Conservation (phyloP, 1,140 invertebrate species). For the Acromyrmex charruanus region DNA sequence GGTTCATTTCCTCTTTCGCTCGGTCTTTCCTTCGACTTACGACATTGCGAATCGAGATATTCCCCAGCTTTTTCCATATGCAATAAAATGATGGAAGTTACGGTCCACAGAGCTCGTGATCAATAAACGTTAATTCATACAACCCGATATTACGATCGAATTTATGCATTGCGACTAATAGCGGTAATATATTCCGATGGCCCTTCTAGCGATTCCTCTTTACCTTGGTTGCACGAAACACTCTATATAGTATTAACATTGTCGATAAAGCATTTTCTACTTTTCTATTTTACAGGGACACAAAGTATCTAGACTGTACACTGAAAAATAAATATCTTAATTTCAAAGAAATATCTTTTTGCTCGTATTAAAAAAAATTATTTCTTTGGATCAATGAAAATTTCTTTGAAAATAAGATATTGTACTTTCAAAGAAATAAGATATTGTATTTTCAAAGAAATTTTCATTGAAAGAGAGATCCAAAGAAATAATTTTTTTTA, state of each 20-base stretch:
- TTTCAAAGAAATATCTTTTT: too few species aligned
- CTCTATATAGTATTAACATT: not conserved
- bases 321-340: too few species aligned
- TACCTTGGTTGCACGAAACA: not conserved
- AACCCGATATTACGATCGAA: constrained; percentile 60
- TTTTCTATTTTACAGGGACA: not conserved
- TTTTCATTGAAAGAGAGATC: too few species aligned
- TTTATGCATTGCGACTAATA: constrained; percentile 63
- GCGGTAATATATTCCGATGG: constrained; percentile 43
- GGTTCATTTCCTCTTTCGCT: constrained; percentile 62
- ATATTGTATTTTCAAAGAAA: too few species aligned
- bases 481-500: too few species aligned
- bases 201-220: not conserved
- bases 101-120: constrained; percentile 40
- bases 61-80: constrained; percentile 62
- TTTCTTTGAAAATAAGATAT: too few species aligned
- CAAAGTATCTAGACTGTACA: not conserved
- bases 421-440: too few species aligned
- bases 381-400: too few species aligned
- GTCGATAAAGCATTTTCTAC: not conserved
- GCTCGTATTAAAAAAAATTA: too few species aligned
- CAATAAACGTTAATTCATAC: constrained; percentile 62
- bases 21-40: constrained; percentile 61
- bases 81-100: constrained; percentile 55
- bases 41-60: constrained; percentile 55